Evolutionary conservation across 2,797 vertebrate species (phyloP).

Genomic region (Oreochromis grahami): DNA sequence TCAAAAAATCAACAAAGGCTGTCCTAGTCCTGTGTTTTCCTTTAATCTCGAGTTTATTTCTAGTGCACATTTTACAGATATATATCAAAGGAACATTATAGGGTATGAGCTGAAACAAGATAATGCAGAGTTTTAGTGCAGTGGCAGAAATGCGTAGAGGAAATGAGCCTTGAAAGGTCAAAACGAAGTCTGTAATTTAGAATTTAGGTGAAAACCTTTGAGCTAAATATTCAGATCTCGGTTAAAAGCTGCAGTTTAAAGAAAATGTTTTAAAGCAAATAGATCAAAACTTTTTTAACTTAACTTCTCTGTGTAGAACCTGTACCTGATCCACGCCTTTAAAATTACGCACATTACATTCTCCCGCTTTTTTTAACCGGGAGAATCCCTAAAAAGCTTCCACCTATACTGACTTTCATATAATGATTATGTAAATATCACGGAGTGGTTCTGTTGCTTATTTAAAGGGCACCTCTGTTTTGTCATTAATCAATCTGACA

Average conservation of each 20-base stretch:
- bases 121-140: neutral
- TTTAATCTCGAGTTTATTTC: neutral
- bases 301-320: neutral
- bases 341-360: neutral
- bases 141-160: neutral
- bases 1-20: neutral
- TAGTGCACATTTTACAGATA: neutral
- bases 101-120: neutral
- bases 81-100: neutral
- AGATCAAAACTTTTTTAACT: neutral
- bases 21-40: neutral
- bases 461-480: constrained; percentile 3
- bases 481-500: constrained; percentile 2
- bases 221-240: neutral
- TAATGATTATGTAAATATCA: neutral
- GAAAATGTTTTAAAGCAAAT: neutral
- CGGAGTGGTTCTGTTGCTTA: neutral
- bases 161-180: constrained; percentile 8
- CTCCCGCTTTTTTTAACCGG: neutral
- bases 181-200: neutral
- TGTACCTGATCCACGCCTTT: neutral
- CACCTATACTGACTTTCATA: neutral
- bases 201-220: neutral
- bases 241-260: neutral
- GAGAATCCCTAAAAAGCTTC: neutral